Conservation (phyloP, 1,140 invertebrate genomes). For the Steinernema feltiae region DNA sequence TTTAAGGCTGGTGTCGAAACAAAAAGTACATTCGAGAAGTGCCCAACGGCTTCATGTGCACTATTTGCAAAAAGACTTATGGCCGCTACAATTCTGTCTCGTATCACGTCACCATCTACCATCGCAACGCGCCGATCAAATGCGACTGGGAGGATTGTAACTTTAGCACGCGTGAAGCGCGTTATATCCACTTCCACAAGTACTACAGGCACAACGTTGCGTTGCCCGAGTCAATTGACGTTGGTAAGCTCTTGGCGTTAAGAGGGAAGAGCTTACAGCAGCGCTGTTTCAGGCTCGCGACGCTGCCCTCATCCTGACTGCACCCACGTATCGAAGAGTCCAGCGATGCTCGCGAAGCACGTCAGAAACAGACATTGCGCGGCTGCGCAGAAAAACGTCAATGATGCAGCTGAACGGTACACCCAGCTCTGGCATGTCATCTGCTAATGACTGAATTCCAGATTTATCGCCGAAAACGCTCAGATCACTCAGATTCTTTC, state of each 20-base stretch:
- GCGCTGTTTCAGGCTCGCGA: not conserved
- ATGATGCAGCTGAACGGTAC: not conserved
- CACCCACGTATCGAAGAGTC: slow-evolving; percentile 36
- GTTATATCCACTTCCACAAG: slow-evolving; percentile 57
- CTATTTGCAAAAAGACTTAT: slow-evolving; percentile 56
- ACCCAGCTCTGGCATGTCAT: no score
- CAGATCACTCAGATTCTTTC: not conserved
- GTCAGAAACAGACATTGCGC: slow-evolving; percentile 2
- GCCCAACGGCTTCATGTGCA: slow-evolving; percentile 50
- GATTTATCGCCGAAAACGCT: not conserved
- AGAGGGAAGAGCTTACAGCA: not conserved
- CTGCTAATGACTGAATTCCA: not conserved
- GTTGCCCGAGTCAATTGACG: slow-evolving; percentile 51
- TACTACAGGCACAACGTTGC: slow-evolving; percentile 55
- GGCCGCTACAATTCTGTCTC: slow-evolving; percentile 57
- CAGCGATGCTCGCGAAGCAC: slow-evolving; percentile 38
- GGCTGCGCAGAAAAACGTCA: not conserved
- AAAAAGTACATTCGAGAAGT: slow-evolving; percentile 56
- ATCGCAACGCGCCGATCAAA: slow-evolving; percentile 55
- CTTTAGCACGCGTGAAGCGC: slow-evolving; percentile 48
- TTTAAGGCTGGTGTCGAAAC: slow-evolving; percentile 54
- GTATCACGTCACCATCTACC: slow-evolving; percentile 58
- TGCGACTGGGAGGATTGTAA: slow-evolving; percentile 52
- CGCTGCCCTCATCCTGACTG: slow-evolving; percentile 18
- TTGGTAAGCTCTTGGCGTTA: slow-evolving; percentile 33